Evolutionary conservation across 2,888 invertebrate species (phyloP).

Genomic region (Pseudococcus jackbeardsleyi): DNA sequence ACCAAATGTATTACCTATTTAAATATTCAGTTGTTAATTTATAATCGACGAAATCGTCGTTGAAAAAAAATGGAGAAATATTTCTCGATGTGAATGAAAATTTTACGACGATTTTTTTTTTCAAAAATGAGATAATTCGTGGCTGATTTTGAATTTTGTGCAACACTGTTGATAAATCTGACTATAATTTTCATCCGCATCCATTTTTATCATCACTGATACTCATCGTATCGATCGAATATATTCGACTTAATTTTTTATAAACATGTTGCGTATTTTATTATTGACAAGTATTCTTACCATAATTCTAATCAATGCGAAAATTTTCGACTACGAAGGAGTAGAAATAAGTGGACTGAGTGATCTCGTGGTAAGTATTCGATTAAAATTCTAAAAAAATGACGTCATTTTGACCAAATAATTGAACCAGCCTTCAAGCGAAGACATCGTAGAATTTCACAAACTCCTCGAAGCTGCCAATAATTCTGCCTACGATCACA

Average conservation of each 20-base stretch:
- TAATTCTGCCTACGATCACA: not conserved
- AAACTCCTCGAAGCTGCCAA: not conserved
- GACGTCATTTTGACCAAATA: not conserved
- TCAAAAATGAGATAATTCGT: not conserved
- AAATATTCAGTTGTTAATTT: too few species aligned
- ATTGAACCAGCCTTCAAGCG: not conserved
- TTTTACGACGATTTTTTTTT: not conserved
- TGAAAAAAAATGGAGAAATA: too few species aligned
- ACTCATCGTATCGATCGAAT: not conserved
- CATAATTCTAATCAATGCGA: not conserved
- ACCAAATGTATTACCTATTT: too few species aligned
- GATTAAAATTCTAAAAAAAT: not conserved
- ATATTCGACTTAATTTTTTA: not conserved
- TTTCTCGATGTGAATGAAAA: too few species aligned
- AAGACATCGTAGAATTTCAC: conserved; percentile 3
- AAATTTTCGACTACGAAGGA: not conserved
- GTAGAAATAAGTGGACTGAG: conserved; percentile 27
- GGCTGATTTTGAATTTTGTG: not conserved
- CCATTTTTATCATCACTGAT: not conserved
- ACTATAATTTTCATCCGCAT: not conserved
- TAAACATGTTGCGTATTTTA: not conserved
- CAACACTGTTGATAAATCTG: not conserved
- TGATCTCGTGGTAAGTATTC: not conserved
- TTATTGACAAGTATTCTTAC: not conserved
- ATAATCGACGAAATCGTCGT: too few species aligned